Percentiles rank a stretch among this genome's conserved stretches.
Conservation (phyloP, 2,888 invertebrate genomes). For the Drosophila dives region DNA sequence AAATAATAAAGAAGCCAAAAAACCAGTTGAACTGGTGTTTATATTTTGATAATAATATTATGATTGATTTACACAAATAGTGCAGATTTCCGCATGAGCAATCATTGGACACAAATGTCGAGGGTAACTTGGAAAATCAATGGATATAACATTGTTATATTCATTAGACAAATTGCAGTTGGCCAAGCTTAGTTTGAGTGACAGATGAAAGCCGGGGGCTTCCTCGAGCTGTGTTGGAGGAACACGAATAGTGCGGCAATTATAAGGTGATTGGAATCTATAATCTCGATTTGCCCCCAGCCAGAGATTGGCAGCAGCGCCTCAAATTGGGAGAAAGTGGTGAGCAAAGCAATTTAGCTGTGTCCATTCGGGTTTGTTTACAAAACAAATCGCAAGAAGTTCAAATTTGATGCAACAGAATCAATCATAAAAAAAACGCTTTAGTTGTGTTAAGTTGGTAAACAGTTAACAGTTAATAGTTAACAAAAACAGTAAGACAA, state of each 20-base stretch:
- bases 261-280: constrained; percentile 58
- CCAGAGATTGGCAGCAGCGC: constrained; percentile 31
- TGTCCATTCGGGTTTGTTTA: neutral
- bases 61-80: constrained; percentile 39
- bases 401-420: neutral
- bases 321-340: constrained; percentile 61
- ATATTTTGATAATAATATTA: constrained; percentile 12
- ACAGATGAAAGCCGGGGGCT: constrained; percentile 41
- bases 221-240: constrained; percentile 7
- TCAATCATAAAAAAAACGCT: neutral
- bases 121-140: constrained; percentile 41
- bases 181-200: constrained; percentile 40
- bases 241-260: constrained; percentile 51
- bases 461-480: too few relatives aligned
- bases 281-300: constrained; percentile 45
- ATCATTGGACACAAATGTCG: constrained; percentile 24
- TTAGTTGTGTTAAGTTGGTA: neutral
- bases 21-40: constrained; percentile 51
- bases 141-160: constrained; percentile 44
- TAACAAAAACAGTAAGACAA: neutral
- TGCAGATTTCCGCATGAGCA: constrained; percentile 45
- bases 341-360: constrained; percentile 21
- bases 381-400: constrained; percentile 29
- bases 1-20: constrained; percentile 17
- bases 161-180: constrained; percentile 35